Conservation (phyloP, 1,140 invertebrate species). For the Ruditapes philippinarum region DNA sequence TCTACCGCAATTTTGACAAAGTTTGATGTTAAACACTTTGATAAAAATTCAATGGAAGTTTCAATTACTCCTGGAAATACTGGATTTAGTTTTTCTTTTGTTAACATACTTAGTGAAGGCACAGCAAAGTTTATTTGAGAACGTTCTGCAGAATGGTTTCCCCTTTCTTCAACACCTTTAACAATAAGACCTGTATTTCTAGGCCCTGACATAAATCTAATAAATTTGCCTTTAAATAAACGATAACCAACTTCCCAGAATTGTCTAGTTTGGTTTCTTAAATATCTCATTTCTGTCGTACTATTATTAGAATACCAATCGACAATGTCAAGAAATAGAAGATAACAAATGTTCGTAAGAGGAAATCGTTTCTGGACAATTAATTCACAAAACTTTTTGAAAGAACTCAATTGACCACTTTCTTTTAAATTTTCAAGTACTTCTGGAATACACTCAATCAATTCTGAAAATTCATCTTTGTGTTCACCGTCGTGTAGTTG, state of each 20-base stretch:
- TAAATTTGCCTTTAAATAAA: conserved; percentile 65
- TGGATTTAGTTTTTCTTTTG: conserved; percentile 2
- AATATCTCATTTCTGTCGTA: conserved; percentile 56
- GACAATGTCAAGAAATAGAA: too few relatives aligned
- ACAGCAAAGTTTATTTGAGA: conserved; percentile 31
- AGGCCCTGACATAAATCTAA: conserved; percentile 64
- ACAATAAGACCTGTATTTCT: neutral
- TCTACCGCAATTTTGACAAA: neutral
- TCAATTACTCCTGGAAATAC: neutral
- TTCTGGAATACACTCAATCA: too few relatives aligned
- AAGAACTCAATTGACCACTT: neutral
- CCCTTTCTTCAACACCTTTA: neutral
- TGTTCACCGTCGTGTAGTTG: too few relatives aligned
- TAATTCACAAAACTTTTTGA: neutral
- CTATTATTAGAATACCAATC: neutral
- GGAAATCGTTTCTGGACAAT: neutral
- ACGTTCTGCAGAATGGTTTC: neutral
- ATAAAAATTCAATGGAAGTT: neutral
- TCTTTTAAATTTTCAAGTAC: neutral
- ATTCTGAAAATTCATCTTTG: too few relatives aligned
- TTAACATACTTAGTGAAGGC: neutral
- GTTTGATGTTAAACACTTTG: neutral
- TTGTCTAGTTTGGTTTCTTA: conserved; percentile 11
- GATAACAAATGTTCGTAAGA: neutral
- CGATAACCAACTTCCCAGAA: conserved; percentile 63